Evolutionary conservation across 1,140 invertebrate species (phyloP), one percentile per base, ranked within the genome.

Genomic region (Caenorhabditis inopinata): DNA sequence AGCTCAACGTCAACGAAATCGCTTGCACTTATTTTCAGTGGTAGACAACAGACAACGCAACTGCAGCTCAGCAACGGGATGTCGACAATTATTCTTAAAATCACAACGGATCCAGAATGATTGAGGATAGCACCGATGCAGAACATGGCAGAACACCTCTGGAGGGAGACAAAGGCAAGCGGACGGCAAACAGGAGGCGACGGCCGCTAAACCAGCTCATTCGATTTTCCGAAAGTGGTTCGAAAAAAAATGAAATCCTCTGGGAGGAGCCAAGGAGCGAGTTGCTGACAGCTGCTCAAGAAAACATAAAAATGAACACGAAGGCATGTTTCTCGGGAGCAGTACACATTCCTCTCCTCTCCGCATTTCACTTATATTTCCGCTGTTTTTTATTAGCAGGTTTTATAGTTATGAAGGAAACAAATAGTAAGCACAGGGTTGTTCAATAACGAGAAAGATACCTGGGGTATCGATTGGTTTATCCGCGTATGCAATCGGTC

Each of bases 401-500:
- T 38, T 68, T 68, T 38, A 68, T 68, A 21, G 42, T n/a, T 12
- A 21, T 12, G 27, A 35, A 73, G 42, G 35, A 11, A 73, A n/a
- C 18, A 35, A 23, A 45, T 27, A 27, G 7, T 11, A 45, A 75
- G 48, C 29, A 35, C 9, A 18, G 12, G 2, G 1, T 16, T 9
- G n/a, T 14, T 4, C 5, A 74, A 74, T 23, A 18, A 21, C 2
- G 25, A 29, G 21, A 76, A 80, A 46, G 76, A 62, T 73, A 87
- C 86, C 74, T 51, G 82, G 45, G 27, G 86, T 86, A 46, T 86
- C 84, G 11, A 80, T 47, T 58, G 83, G 74, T 51, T 79, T 74
- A 29, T 82, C 79, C n/a, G 68, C 75, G 46, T 75, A 75, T 21
- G 47, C 42, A 21, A 83, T 85, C 9, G 81, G 86, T 79, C 95